A percentile compares a stretch with the other conserved stretches of the same genome.
phyloP scores from a whole-genome alignment of 2,797 vertebrate genomes.

The Fistularia commersonii region DNA sequence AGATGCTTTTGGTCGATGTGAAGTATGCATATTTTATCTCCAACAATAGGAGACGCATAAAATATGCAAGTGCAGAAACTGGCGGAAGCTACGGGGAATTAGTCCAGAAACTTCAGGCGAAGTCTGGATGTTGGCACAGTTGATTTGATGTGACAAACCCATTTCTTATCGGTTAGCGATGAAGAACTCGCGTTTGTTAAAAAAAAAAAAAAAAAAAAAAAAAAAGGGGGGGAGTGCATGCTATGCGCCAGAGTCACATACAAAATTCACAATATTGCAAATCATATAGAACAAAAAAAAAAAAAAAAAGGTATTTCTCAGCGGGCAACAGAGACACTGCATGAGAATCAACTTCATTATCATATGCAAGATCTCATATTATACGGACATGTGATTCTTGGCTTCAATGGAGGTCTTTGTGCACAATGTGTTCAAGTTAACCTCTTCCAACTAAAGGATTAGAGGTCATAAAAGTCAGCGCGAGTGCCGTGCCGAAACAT shows the following conservation, averaged over 20 bases:
- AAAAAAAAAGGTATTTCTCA: neutral
- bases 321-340: neutral
- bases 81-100: neutral
- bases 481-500: conserved; percentile 25
- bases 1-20: neutral
- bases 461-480: conserved; percentile 28
- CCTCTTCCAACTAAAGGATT: conserved; percentile 40
- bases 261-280: too few species aligned
- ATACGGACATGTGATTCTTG: conserved; percentile 26
- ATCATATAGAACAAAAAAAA: too few species aligned
- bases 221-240: too few species aligned
- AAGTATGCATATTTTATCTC: conserved; percentile 2
- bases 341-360: neutral
- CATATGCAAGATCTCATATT: conserved; percentile 10
- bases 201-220: too few species aligned
- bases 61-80: neutral
- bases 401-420: conserved; percentile 44
- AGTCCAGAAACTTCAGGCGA: neutral
- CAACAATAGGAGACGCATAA: neutral
- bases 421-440: conserved; percentile 21
- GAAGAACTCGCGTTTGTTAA: too few species aligned
- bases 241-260: too few species aligned
- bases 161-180: too few species aligned
- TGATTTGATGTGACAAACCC: too few species aligned
- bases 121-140: too few species aligned